phyloP scores from a whole-genome alignment of 1,140 invertebrate genomes.

The Stegodyphus dumicola region DNA sequence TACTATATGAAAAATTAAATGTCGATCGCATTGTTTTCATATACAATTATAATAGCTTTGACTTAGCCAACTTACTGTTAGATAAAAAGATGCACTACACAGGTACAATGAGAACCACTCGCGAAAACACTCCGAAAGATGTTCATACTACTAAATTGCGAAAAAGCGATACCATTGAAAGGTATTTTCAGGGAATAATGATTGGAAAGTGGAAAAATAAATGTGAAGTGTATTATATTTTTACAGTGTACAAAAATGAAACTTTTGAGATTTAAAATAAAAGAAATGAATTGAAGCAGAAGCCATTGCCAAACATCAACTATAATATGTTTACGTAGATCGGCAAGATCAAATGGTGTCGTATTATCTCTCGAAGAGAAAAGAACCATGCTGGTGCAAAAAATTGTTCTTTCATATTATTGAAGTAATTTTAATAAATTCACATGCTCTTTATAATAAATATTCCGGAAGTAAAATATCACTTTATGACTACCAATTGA shows the following conservation, averaged over 20 bases:
- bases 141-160: slow-evolving; percentile 9
- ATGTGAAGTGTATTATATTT: slow-evolving; percentile 11
- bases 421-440: no score
- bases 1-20: slow-evolving; percentile 40
- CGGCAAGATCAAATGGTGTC: no score
- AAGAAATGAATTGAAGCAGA: slow-evolving; percentile 15
- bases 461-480: no score
- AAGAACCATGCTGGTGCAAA: no score
- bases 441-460: no score
- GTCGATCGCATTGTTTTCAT: slow-evolving; percentile 21
- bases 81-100: slow-evolving; percentile 36
- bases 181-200: slow-evolving; percentile 21
- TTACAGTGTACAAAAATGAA: slow-evolving; percentile 17
- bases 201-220: no score
- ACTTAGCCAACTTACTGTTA: slow-evolving; percentile 26
- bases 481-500: no score
- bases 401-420: no score
- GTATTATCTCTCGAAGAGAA: no score
- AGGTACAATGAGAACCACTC: slow-evolving; percentile 1
- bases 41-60: slow-evolving; percentile 35
- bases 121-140: slow-evolving; percentile 7
- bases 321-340: no score
- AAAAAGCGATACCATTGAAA: slow-evolving; percentile 8
- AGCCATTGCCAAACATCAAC: slow-evolving; percentile 3
- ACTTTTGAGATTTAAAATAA: not conserved